Percentiles rank a stretch among this genome's conserved stretches.
These are phyloP conservation scores for Chloroclysta siterata DNA, from an alignment of 2,888 invertebrate genomes.

Conservation along the genomic window DNA sequence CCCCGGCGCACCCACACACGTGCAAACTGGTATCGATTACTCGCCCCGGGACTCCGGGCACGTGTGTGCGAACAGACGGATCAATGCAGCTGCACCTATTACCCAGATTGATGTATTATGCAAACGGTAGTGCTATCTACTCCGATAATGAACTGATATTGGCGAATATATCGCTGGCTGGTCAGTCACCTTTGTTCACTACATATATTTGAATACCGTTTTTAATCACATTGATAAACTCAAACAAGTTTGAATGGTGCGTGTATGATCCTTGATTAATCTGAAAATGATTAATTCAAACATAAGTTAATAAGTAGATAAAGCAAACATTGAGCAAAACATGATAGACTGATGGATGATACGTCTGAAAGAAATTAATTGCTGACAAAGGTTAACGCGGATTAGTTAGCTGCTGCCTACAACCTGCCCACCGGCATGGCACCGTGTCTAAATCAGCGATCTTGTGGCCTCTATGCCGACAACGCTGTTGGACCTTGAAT, in stretches of 20 bases:
- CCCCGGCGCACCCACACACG: slow-evolving; percentile 36
- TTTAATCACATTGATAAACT: neutral
- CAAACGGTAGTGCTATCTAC: slow-evolving; percentile 31
- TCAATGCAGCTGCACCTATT: slow-evolving; percentile 46
- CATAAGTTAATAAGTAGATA: neutral
- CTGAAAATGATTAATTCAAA: neutral
- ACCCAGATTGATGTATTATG: slow-evolving; percentile 39
- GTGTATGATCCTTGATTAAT: neutral
- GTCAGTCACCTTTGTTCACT: slow-evolving; percentile 18
- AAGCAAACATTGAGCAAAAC: slow-evolving; percentile 16
- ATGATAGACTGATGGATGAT: slow-evolving; percentile 19
- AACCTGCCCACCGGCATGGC: slow-evolving; percentile 32
- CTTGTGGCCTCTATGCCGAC: slow-evolving; percentile 45
- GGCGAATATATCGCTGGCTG: slow-evolving; percentile 8
- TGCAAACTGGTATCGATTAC: slow-evolving; percentile 36
- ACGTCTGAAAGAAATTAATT: slow-evolving; percentile 31
- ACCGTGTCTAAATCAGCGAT: slow-evolving; percentile 43
- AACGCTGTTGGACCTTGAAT: slow-evolving; percentile 48
- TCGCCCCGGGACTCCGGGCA: slow-evolving; percentile 32
- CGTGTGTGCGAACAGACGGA: slow-evolving; percentile 39
- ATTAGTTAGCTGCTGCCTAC: slow-evolving; percentile 37
- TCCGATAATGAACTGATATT: slow-evolving; percentile 31
- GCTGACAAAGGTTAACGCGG: slow-evolving; percentile 38
- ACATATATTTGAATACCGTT: neutral
- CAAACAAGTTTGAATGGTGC: neutral